Percentiles rank a stretch among this genome's conserved stretches.
Evolutionary conservation across 2,888 invertebrate genomes (phyloP).

Genomic region (Meteorus cinctellus): DNA sequence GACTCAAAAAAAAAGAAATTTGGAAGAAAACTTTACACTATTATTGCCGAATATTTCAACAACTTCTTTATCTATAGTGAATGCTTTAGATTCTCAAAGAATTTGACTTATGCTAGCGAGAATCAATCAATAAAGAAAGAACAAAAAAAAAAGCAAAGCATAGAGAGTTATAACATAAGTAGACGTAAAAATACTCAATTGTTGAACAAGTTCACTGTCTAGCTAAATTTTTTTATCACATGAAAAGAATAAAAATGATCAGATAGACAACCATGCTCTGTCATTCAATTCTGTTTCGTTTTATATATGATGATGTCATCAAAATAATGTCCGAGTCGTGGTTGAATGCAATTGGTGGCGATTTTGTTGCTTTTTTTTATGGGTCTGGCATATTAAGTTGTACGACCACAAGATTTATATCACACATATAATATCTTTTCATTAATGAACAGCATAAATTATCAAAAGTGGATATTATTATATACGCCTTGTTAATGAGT

Average conservation of each 20-base stretch:
- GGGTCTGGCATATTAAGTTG: background rate
- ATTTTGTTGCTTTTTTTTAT: background rate
- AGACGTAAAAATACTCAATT: background rate
- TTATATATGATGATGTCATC: background rate
- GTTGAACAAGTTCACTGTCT: constrained; percentile 4
- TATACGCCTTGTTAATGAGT: background rate
- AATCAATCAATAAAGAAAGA: background rate
- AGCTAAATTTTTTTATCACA: background rate
- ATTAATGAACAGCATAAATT: background rate
- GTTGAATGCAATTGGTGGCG: background rate
- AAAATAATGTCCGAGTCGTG: background rate
- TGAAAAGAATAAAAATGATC: background rate
- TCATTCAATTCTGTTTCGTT: constrained; percentile 3
- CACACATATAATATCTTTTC: background rate
- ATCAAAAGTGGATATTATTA: background rate
- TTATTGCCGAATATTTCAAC: constrained; percentile 23
- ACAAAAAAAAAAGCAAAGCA: background rate
- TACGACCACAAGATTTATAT: background rate
- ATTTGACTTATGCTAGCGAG: background rate
- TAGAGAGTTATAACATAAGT: constrained; percentile 5
- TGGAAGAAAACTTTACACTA: constrained; percentile 9
- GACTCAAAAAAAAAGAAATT: background rate
- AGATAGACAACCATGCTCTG: background rate
- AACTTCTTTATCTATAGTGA: background rate
- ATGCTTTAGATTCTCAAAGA: background rate